These are phyloP conservation scores for Caligus rogercresseyi DNA, from an alignment of 1,140 invertebrate genomes.

Conservation along the genomic window DNA sequence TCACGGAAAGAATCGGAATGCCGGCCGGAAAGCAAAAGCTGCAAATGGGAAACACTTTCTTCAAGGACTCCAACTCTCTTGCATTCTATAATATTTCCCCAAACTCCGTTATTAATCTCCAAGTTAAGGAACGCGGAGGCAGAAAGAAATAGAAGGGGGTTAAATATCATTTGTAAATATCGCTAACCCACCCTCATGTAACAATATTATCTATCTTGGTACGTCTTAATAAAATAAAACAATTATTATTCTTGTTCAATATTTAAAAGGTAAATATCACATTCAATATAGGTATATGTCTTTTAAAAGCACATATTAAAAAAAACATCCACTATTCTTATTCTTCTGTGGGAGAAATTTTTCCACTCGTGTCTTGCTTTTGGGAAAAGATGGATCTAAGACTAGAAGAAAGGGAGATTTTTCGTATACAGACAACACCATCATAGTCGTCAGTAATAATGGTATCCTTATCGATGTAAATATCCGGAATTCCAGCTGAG, in stretches of 20 bases:
- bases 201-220: too few species aligned
- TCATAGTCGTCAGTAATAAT: slow-evolving; percentile 8
- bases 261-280: too few species aligned
- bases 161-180: too few species aligned
- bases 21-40: slow-evolving; percentile 96
- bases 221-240: too few species aligned
- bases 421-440: background rate
- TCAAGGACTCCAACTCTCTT: slow-evolving; percentile 71
- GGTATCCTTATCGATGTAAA: background rate
- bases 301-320: too few species aligned
- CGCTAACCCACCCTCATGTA: too few species aligned
- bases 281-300: too few species aligned
- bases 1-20: slow-evolving; percentile 75
- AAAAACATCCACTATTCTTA: too few species aligned
- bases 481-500: background rate
- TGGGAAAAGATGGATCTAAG: background rate
- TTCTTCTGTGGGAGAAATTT: too few species aligned
- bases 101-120: slow-evolving; percentile 62
- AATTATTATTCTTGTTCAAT: too few species aligned
- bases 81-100: slow-evolving; percentile 87
- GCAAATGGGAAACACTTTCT: slow-evolving; percentile 18
- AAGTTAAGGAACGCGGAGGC: slow-evolving; percentile 92
- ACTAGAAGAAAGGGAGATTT: background rate
- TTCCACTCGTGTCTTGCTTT: background rate
- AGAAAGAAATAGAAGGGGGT: slow-evolving; percentile 97